These are phyloP conservation scores for Acanthurus lineatus DNA, from an alignment of 2,797 vertebrate species.

Conservation along the genomic window DNA sequence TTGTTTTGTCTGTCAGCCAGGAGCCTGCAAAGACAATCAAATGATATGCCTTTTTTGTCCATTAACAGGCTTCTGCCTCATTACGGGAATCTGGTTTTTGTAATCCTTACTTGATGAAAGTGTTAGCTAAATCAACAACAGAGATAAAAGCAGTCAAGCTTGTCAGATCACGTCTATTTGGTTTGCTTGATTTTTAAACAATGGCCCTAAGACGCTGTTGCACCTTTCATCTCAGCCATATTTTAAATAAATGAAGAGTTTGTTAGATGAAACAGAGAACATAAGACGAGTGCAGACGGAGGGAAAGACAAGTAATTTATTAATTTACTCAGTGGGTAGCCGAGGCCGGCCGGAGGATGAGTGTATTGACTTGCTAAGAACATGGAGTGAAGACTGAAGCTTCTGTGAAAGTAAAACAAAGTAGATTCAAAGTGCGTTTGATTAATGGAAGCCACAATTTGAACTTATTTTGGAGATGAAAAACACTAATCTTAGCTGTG, in stretches of 20 bases:
- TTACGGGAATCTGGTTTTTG: constrained; percentile 25
- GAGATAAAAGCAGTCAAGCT: constrained; percentile 45
- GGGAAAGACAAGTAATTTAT: too few relatives aligned
- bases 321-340: not conserved
- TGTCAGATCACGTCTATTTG: constrained; percentile 40
- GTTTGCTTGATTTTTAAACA: not conserved
- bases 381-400: not conserved
- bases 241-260: too few relatives aligned
- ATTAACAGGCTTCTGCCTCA: constrained; percentile 27
- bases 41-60: constrained; percentile 32
- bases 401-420: constrained; percentile 7
- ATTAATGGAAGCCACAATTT: not conserved
- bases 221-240: too few relatives aligned
- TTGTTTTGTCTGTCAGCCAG: not conserved
- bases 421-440: not conserved
- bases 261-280: too few relatives aligned
- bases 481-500: not conserved
- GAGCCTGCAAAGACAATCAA: constrained; percentile 5
- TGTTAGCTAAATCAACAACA: constrained; percentile 32
- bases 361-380: constrained; percentile 1
- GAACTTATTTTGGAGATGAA: not conserved
- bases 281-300: too few relatives aligned
- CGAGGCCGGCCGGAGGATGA: not conserved
- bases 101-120: constrained; percentile 54
- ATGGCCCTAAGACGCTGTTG: too few relatives aligned